Evolutionary conservation across 2,888 invertebrate species (phyloP), one percentile per base, ranked within the genome.

Genomic region (Apamea crenata): DNA sequence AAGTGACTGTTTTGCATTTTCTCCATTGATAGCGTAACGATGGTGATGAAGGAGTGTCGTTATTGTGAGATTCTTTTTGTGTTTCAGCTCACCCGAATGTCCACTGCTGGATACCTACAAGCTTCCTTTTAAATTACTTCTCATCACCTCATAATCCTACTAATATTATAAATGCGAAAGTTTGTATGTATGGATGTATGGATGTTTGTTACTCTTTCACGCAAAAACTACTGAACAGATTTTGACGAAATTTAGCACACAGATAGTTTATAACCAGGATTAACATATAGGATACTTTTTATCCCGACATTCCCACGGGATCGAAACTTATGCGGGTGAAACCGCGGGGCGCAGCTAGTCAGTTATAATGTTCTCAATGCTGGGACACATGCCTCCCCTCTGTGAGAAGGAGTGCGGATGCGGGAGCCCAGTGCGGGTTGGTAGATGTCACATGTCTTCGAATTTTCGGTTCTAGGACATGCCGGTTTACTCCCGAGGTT

Each of bases 1-100:
- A 68, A 76, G 77, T 74, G n/a, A 67, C 73, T 82, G 74, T 74
- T 77, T 84, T 72, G 59, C 63, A 73, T 86, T 73, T 65, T 70
- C 59, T 66, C n/a, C 36, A 47, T 71, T 81, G 50, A 70, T 81
- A 63, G 53, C n/a, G 25, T 36, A 68, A 67, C 25, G 47, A 74
- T 66, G 29, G 63, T 40, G 50, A 25, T 83, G 61, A 36, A 56
- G 25, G 2, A 68, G 47, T 50, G n/a, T 32, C 47, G 36, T 65
- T 44, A 10, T n/a, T 63, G n/a, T 47, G 32, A 32, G 47, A 6
- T 18, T 36, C 3, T 56, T 56, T 12, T n/a, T 53, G 25, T 18
- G 25, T 36, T 36, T 70, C 32, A 32, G 70, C 18, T 53, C 18
- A 18, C 16, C 5, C 1, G 5, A 32, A 47, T 3, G 3, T 47